Percentiles rank a stretch among this genome's conserved stretches.
These are phyloP conservation scores for Protophormia terraenovae DNA, from an alignment of 2,888 invertebrate species.

Conservation along the genomic window DNA sequence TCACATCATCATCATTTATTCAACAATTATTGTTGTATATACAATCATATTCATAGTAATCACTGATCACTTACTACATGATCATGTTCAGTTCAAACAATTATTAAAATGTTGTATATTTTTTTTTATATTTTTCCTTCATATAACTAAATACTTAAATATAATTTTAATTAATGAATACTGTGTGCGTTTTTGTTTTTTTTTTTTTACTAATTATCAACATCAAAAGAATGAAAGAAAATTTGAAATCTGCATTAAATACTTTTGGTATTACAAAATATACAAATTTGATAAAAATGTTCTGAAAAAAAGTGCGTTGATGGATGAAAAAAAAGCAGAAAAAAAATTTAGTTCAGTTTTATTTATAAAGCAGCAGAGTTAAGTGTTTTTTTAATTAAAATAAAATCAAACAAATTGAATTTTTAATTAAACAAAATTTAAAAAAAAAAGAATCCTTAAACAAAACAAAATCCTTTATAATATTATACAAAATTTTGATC, in stretches of 20 bases:
- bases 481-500: no score
- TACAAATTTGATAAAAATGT: slow-evolving; percentile 1
- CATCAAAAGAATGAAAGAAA: slow-evolving; percentile 47
- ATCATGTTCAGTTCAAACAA: not conserved
- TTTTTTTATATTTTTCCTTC: slow-evolving; percentile 2
- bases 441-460: not conserved
- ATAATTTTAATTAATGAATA: slow-evolving; percentile 32
- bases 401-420: not conserved
- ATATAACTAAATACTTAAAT: slow-evolving; percentile 25
- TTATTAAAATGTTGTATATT: not conserved
- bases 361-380: not conserved
- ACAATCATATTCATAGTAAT: not conserved
- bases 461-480: no score
- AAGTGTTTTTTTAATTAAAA: not conserved
- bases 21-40: not conserved
- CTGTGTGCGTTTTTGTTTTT: slow-evolving; percentile 11
- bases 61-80: not conserved
- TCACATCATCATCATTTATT: not conserved
- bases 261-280: slow-evolving; percentile 3
- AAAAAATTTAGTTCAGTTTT: not conserved
- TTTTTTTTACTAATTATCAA: slow-evolving; percentile 42
- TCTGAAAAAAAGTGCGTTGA: not conserved
- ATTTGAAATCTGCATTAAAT: slow-evolving; percentile 23
- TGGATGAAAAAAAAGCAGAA: not conserved
- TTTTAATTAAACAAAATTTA: not conserved